Conservation (phyloP, 2,888 invertebrate genomes). For the Eudemis profundana region DNA sequence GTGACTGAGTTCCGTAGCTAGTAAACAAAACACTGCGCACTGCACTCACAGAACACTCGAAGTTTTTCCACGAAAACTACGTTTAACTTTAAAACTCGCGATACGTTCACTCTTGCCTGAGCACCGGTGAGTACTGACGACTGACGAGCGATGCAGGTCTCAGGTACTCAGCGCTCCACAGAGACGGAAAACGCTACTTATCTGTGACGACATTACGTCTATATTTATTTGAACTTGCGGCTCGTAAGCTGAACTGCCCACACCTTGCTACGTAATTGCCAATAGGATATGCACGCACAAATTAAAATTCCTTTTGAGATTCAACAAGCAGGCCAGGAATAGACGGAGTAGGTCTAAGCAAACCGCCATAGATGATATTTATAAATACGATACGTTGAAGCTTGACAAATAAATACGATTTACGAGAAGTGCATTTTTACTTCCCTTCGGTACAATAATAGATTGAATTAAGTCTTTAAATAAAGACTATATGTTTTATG, state of each 20-base stretch:
- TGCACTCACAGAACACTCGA: conserved; percentile 59
- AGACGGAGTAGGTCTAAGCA: neutral
- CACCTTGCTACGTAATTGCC: conserved; percentile 22
- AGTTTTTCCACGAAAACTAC: conserved; percentile 62
- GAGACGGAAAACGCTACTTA: conserved; percentile 59
- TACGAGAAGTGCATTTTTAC: no score
- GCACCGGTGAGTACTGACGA: conserved; percentile 66
- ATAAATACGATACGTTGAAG: no score
- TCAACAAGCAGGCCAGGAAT: conserved; percentile 1
- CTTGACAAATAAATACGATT: no score
- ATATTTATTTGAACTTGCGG: conserved; percentile 47
- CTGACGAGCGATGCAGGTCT: conserved; percentile 51
- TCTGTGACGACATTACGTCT: conserved; percentile 47
- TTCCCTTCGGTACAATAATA: no score
- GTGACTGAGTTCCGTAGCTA: conserved; percentile 56
- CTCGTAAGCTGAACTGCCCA: conserved; percentile 25
- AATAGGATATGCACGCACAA: conserved; percentile 13
- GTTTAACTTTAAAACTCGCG: conserved; percentile 44
- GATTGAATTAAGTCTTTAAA: no score
- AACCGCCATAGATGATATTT: no score
- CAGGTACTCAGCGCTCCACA: conserved; percentile 45
- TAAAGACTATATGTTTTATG: no score
- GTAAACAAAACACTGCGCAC: conserved; percentile 55
- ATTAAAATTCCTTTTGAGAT: conserved; percentile 19
- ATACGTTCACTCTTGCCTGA: conserved; percentile 58